A percentile compares a stretch with the other conserved stretches of the same genome.
These are phyloP conservation scores for Drosophila kikkawai DNA, from an alignment of 1,140 invertebrate genomes.

Conservation along the genomic window DNA sequence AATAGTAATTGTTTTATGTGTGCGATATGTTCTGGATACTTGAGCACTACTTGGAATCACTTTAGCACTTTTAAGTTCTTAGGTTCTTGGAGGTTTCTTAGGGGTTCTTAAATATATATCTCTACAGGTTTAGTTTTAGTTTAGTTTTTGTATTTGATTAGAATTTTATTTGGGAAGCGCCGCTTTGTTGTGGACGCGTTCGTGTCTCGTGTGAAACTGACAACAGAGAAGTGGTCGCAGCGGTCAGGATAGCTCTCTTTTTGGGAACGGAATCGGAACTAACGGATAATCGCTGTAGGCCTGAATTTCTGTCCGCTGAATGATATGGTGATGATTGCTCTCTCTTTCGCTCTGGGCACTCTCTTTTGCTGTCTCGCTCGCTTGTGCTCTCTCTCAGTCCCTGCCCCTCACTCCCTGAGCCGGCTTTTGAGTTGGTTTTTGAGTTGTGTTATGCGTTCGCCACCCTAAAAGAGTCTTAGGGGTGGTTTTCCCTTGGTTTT, in stretches of 20 bases:
- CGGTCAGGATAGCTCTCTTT: conserved; percentile 69
- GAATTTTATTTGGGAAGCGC: conserved; percentile 30
- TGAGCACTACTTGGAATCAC: conserved; percentile 20
- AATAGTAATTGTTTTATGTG: conserved; percentile 38
- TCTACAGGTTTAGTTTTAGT: background rate
- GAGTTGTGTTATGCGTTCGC: conserved; percentile 70
- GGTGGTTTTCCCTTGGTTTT: conserved; percentile 35
- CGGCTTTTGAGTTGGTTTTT: conserved; percentile 73
- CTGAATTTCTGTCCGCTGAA: conserved; percentile 40
- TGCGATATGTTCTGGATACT: conserved; percentile 44
- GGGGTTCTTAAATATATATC: conserved; percentile 5
- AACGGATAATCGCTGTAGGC: conserved; percentile 76
- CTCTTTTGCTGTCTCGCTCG: conserved; percentile 9
- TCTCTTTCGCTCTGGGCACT: conserved; percentile 24
- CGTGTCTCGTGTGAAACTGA: conserved; percentile 84
- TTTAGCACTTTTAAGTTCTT: conserved; percentile 15
- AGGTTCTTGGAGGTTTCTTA: conserved; percentile 15
- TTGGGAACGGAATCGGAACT: conserved; percentile 36
- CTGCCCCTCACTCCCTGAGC: conserved; percentile 46
- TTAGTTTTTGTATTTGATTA: conserved; percentile 3
- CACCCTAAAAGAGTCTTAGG: conserved; percentile 57
- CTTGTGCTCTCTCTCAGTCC: conserved; percentile 2
- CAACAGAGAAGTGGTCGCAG: conserved; percentile 56
- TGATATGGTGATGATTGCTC: conserved; percentile 45
- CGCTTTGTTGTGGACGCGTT: conserved; percentile 74